A percentile compares a stretch with the other conserved stretches of the same genome.
phyloP scores from a whole-genome alignment of 1,140 invertebrate genomes.

The Hycleus cichorii region DNA sequence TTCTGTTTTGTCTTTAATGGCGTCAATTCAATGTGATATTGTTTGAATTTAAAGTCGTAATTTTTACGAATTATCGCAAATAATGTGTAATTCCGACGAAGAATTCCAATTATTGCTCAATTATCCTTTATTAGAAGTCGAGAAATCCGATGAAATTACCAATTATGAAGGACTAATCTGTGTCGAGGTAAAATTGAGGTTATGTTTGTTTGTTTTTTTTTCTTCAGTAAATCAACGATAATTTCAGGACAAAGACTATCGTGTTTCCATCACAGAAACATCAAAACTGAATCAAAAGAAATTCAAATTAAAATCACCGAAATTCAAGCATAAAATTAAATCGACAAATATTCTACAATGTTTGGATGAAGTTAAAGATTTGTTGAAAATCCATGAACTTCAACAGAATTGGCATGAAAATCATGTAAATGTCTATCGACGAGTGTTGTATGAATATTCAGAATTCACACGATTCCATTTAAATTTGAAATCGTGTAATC shows the following conservation, averaged over 20 bases:
- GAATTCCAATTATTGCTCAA: too few relatives aligned
- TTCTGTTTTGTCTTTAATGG: too few relatives aligned
- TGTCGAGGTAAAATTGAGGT: too few relatives aligned
- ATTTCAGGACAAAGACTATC: background rate
- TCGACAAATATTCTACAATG: slow-evolving; percentile 4
- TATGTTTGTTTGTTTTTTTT: background rate
- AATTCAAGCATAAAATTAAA: background rate
- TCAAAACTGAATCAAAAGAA: background rate
- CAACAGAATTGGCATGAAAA: slow-evolving; percentile 1
- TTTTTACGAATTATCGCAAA: too few relatives aligned
- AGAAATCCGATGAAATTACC: too few relatives aligned
- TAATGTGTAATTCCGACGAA: too few relatives aligned
- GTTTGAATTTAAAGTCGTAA: too few relatives aligned
- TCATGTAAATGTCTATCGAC: slow-evolving; percentile 20
- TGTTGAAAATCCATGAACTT: too few relatives aligned
- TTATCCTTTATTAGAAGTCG: too few relatives aligned
- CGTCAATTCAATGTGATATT: too few relatives aligned
- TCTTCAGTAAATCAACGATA: background rate
- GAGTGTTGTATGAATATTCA: slow-evolving; percentile 28
- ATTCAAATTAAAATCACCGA: slow-evolving; percentile 4
- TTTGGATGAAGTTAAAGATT: slow-evolving; percentile 10
- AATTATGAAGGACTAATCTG: too few relatives aligned
- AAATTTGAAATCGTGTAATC: slow-evolving; percentile 18
- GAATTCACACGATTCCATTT: slow-evolving; percentile 32
- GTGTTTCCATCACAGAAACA: background rate